Percentiles rank a stretch among this genome's conserved stretches.
Conservation (phyloP, 2,113 vertebrate genomes). For the Festucalex cinctus region DNA sequence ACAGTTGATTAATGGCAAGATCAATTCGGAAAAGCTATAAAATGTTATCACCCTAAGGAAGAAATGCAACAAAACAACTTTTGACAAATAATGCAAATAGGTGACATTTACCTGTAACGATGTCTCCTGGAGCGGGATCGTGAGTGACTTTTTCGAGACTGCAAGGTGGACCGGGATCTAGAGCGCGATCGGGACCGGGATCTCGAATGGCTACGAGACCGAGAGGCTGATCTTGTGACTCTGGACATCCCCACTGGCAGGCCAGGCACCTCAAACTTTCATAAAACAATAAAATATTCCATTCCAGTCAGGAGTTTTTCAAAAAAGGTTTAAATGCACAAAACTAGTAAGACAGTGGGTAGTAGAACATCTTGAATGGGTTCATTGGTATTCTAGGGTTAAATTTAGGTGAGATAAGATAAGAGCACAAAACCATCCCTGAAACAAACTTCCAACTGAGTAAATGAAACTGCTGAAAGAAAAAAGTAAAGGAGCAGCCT, state of each 20-base stretch:
- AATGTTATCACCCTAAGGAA: background rate
- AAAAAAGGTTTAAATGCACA: background rate
- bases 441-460: constrained; percentile 24
- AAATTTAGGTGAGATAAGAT: background rate
- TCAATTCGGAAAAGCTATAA: background rate
- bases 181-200: constrained; percentile 87
- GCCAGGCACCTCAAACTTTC: constrained; percentile 58
- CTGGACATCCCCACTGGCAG: constrained; percentile 83
- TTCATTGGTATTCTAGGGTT: background rate
- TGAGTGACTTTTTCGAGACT: constrained; percentile 74
- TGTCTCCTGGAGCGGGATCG: constrained; percentile 84
- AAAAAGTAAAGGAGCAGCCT: constrained; percentile 25
- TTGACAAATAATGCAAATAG: too few species aligned
- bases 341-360: background rate
- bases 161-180: constrained; percentile 76
- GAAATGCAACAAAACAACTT: background rate
- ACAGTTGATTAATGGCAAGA: background rate
- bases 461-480: constrained; percentile 9
- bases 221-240: constrained; percentile 87
- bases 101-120: constrained; percentile 80
- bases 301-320: constrained; percentile 7
- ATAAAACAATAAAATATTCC: constrained; percentile 19
- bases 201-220: constrained; percentile 85
- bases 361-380: background rate
- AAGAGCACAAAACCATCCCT: background rate